phyloP scores from a whole-genome alignment of 2,797 vertebrate genomes.

The Phylloscopus collybita region DNA sequence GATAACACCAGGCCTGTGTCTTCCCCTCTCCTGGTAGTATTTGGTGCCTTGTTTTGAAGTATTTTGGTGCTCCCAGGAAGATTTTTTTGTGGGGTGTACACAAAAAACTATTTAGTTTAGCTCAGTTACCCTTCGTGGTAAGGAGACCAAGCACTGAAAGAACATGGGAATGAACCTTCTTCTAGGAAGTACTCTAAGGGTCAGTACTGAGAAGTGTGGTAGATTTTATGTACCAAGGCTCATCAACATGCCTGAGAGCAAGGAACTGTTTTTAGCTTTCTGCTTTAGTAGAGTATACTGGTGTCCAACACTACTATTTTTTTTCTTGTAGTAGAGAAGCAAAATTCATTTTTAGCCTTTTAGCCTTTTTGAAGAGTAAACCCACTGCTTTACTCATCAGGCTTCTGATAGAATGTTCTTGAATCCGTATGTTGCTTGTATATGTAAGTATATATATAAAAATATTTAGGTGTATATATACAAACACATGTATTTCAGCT shows the following conservation, averaged over 20 bases:
- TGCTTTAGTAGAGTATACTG: neutral
- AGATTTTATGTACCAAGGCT: neutral
- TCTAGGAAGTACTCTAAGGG: neutral
- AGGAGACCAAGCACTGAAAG: neutral
- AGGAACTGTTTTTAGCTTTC: neutral
- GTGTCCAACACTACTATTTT: neutral
- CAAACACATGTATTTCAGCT: neutral
- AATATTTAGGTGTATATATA: neutral
- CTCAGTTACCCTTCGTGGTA: neutral
- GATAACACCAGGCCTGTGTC: neutral
- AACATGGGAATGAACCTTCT: neutral
- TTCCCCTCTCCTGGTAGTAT: neutral
- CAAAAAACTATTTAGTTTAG: neutral
- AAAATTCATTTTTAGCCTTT: neutral
- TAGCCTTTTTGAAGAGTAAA: neutral
- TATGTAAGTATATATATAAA: neutral
- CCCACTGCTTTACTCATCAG: neutral
- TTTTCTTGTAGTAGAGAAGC: neutral
- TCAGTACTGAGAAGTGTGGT: neutral
- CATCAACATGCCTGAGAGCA: neutral
- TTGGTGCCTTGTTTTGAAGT: neutral
- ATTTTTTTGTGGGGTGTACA: neutral
- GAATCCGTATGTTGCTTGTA: conserved; percentile 26
- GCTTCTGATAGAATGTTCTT: neutral
- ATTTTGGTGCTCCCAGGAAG: neutral